phyloP scores from a whole-genome alignment of 2,113 vertebrate species.

The Nicator chloris region DNA sequence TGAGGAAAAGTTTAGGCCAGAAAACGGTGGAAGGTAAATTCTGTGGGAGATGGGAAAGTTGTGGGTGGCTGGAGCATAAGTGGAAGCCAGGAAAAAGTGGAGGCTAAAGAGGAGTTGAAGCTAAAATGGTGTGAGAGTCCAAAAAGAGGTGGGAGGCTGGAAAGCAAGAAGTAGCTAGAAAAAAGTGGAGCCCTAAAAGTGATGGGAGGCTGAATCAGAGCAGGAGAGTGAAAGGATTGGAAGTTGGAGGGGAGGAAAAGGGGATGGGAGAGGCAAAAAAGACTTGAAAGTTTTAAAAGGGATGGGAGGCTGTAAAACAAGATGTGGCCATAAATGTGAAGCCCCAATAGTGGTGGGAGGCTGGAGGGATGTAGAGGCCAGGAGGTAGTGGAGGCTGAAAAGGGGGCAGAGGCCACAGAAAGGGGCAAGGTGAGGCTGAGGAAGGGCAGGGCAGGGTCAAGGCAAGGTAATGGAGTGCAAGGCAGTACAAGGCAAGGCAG shows the following conservation, averaged over 20 bases:
- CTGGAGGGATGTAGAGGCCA: background rate
- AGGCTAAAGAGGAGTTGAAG: background rate
- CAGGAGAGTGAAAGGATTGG: background rate
- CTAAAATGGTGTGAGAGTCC: background rate
- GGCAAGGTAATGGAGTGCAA: background rate
- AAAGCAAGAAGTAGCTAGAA: background rate
- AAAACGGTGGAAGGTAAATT: background rate
- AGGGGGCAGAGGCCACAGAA: background rate
- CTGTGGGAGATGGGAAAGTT: background rate
- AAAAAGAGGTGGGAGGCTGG: background rate
- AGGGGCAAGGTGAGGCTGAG: background rate
- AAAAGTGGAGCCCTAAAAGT: background rate
- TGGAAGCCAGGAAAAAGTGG: background rate
- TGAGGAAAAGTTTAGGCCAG: background rate
- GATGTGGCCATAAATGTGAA: background rate
- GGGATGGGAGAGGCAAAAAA: background rate
- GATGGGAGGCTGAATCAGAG: background rate
- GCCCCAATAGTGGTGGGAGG: background rate
- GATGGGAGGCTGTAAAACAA: background rate
- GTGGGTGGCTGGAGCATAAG: background rate
- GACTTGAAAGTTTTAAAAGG: background rate
- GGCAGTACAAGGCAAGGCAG: background rate
- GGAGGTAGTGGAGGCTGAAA: background rate
- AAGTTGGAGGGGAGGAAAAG: background rate
- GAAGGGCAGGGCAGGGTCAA: background rate